Evolutionary conservation across 1,140 invertebrate species (phyloP), one percentile per base, ranked within the genome.

Genomic region (Anagrus nilaparvatae): DNA sequence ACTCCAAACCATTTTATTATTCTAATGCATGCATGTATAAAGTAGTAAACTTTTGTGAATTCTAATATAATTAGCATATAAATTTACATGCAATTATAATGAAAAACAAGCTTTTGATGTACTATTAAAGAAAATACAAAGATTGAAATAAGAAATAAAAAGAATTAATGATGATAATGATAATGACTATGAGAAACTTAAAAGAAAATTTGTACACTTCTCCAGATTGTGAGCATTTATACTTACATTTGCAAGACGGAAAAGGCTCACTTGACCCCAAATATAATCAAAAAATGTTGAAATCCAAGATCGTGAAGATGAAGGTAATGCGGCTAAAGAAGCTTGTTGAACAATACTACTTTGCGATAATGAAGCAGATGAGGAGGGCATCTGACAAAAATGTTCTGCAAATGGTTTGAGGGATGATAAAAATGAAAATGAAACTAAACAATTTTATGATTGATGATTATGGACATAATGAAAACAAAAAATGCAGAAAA

Each of bases 201-300:
- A 24, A 40, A 43, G 40, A n/a, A 40, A 40, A 40, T 20, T 33
- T 38, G 37, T 16, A 43, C 34, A 42, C 42, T 14, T n/a, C n/a
- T 39, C 32, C 34, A 43, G 37, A 35, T 23, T 47, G 32, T 25
- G 14, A 36, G 27, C 46, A 35, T n/a, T n/a, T 47, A 36, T 61
- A 65, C 63, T 66, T 65, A 66, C 63, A 38, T 62, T 64, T 16
- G 60, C 45, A 24, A 59, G 51, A 7, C 61, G 61, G 54, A 67
- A 67, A 48, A 62, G 53, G 59, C 56, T 65, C 53, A 66, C 63
- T 66, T 67, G 65, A 48, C 61, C 56, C 65, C 65, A 62, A 66
- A 66, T 56, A 56, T 63, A 67, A 60, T 60, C 54, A 54, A 68
- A 58, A 52, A 67, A 43, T 38, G 60, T 63, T 52, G 63, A 65